Conservation (phyloP, 2,113 vertebrate genomes). For the Pimephales promelas region DNA sequence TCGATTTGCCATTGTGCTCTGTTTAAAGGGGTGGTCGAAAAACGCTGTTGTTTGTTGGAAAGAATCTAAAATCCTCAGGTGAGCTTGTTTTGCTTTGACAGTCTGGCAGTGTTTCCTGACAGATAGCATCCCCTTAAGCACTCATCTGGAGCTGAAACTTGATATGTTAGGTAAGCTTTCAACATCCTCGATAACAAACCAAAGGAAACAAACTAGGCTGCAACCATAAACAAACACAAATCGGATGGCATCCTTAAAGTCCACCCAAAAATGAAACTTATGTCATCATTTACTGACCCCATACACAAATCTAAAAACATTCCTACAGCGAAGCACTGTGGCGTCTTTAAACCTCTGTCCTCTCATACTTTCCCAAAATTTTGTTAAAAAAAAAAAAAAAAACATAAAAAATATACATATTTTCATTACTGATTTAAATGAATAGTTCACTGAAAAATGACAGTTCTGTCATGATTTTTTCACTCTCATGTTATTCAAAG, state of each 20-base stretch:
- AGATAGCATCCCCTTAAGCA: slow-evolving; percentile 10
- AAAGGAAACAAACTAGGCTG: background rate
- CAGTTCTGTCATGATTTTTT: background rate
- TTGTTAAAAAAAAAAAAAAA: too few relatives aligned
- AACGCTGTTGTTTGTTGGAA: background rate
- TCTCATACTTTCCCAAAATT: background rate
- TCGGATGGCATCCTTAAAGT: background rate
- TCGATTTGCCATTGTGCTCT: slow-evolving; percentile 7
- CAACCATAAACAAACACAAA: background rate
- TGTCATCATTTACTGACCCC: too few relatives aligned
- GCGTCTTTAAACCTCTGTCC: background rate
- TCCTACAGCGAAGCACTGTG: background rate
- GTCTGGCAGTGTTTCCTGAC: slow-evolving; percentile 7
- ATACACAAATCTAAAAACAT: background rate
- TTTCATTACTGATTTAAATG: background rate
- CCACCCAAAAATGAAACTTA: background rate
- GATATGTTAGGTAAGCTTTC: background rate
- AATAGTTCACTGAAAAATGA: background rate
- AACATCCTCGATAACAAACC: background rate
- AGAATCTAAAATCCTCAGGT: slow-evolving; percentile 1
- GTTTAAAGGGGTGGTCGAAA: background rate
- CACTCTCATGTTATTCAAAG: background rate
- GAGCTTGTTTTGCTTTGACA: slow-evolving; percentile 12
- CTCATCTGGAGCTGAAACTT: slow-evolving; percentile 8
- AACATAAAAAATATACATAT: background rate